Percentiles rank a stretch among this genome's conserved stretches.
Conservation (phyloP, 2,797 vertebrate genomes). For the Acanthurus tractus region DNA sequence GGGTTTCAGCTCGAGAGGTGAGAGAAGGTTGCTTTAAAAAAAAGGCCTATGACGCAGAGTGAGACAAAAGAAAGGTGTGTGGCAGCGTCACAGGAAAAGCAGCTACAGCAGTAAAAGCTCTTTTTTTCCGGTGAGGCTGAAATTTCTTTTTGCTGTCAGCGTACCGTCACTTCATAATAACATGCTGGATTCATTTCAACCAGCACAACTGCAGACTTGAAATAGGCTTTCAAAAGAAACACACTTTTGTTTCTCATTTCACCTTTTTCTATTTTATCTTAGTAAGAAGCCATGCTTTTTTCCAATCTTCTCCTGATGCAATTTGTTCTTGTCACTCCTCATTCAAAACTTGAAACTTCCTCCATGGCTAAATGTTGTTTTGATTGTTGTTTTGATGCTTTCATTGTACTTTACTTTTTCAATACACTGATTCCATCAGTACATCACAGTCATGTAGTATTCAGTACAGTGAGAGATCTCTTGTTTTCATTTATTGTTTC, state of each 20-base stretch:
- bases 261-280: neutral
- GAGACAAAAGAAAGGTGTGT: constrained; percentile 2
- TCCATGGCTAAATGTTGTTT: neutral
- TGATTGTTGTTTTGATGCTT: neutral
- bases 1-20: constrained; percentile 34
- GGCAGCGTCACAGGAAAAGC: constrained; percentile 1
- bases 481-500: neutral
- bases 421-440: neutral
- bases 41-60: neutral
- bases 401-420: neutral
- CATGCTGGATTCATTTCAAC: neutral
- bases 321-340: neutral
- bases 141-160: neutral
- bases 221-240: neutral
- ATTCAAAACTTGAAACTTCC: neutral
- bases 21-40: constrained; percentile 25
- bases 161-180: constrained; percentile 1
- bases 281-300: neutral
- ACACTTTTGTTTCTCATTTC: neutral
- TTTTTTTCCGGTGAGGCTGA: constrained; percentile 4
- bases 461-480: neutral
- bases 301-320: neutral
- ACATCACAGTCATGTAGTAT: neutral
- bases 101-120: neutral
- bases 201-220: neutral